Evolutionary conservation across 2,888 invertebrate species (phyloP).

Genomic region (Aphidoletes aphidimyza): DNA sequence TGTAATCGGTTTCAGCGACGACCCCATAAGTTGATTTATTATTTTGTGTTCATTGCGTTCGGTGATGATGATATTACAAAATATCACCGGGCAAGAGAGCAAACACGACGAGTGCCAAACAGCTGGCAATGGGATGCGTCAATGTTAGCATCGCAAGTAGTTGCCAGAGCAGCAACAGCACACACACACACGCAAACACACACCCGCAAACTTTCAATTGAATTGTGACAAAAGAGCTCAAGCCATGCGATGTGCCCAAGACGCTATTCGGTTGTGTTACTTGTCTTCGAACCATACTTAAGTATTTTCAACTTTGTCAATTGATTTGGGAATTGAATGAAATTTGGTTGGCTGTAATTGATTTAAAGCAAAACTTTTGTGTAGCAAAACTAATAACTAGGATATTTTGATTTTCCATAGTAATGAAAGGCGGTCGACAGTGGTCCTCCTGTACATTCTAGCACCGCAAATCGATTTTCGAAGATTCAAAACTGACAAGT

Average conservation of each 20-base stretch:
- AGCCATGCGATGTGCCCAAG: no score
- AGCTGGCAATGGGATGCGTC: no score
- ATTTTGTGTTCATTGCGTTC: no score
- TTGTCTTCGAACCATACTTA: neutral
- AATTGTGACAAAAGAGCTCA: neutral
- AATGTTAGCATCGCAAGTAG: no score
- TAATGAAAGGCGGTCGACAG: neutral
- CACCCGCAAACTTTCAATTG: no score
- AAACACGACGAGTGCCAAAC: no score
- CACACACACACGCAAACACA: no score
- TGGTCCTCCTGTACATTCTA: no score
- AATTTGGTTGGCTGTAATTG: neutral
- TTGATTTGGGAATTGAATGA: slow-evolving; percentile 13
- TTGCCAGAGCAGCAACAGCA: no score
- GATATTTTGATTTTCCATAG: neutral
- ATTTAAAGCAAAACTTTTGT: slow-evolving; percentile 23
- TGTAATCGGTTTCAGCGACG: neutral
- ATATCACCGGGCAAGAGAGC: no score
- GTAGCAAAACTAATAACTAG: neutral
- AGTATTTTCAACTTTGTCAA: slow-evolving; percentile 23
- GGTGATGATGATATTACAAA: neutral
- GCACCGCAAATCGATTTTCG: no score
- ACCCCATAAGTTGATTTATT: slow-evolving; percentile 21
- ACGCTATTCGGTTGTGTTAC: no score
- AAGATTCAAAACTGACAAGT: neutral